These are phyloP conservation scores for Papilio demoleus DNA, from an alignment of 2,888 invertebrate genomes.

Conservation along the genomic window DNA sequence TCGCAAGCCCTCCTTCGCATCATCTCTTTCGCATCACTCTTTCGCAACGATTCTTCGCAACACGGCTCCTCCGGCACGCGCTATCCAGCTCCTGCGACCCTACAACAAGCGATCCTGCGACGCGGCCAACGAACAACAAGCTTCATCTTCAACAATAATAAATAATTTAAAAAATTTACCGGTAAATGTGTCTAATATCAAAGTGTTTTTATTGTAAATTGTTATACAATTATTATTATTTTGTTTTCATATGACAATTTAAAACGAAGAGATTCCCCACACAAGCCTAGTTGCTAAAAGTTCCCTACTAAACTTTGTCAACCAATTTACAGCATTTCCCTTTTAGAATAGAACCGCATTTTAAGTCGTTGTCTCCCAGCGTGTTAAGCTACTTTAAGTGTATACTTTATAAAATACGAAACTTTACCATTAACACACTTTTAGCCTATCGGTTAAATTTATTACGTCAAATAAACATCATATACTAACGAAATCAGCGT, in stretches of 20 bases:
- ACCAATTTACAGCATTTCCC: slow-evolving; percentile 39
- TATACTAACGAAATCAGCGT: not conserved
- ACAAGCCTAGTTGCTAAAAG: slow-evolving; percentile 32
- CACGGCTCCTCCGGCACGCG: too few relatives aligned
- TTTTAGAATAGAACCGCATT: slow-evolving; percentile 39
- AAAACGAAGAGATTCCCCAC: slow-evolving; percentile 22
- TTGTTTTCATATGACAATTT: not conserved
- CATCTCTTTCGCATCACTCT: too few relatives aligned
- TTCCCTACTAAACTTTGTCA: slow-evolving; percentile 37
- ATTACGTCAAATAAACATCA: not conserved
- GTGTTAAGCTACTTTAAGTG: slow-evolving; percentile 17
- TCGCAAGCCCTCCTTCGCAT: too few relatives aligned
- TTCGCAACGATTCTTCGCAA: too few relatives aligned
- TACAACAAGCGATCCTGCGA: too few relatives aligned
- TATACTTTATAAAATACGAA: slow-evolving; percentile 1
- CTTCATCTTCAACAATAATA: too few relatives aligned
- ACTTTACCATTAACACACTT: slow-evolving; percentile 4
- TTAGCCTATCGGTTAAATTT: not conserved
- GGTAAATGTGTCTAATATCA: too few relatives aligned
- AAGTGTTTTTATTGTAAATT: slow-evolving; percentile 1
- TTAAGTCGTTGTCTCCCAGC: slow-evolving; percentile 24
- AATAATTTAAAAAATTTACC: too few relatives aligned
- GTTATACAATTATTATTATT: not conserved
- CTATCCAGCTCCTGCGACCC: too few relatives aligned
- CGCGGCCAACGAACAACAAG: too few relatives aligned